phyloP scores from a whole-genome alignment of 2,888 invertebrate species.

The Panorpa germanica region DNA sequence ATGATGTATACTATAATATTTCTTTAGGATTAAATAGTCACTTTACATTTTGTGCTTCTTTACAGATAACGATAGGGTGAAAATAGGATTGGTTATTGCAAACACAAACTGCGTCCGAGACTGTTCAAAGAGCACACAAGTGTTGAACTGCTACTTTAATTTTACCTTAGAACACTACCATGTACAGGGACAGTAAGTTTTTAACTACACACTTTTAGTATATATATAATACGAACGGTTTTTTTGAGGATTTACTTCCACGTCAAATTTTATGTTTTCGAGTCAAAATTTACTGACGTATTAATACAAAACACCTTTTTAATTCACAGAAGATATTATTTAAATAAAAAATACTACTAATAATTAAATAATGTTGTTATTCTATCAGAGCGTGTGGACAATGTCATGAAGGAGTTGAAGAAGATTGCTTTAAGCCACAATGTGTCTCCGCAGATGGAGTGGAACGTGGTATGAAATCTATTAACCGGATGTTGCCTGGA shows the following conservation, averaged over 20 bases:
- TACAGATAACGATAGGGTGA: too few relatives aligned
- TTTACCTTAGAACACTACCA: background rate
- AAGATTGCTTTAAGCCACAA: conserved; percentile 26
- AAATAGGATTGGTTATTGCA: background rate
- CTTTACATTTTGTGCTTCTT: too few relatives aligned
- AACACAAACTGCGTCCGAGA: background rate
- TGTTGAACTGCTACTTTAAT: background rate
- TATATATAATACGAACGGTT: too few relatives aligned
- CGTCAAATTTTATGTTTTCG: too few relatives aligned
- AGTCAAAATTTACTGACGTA: too few relatives aligned
- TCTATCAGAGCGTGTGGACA: conserved; percentile 24
- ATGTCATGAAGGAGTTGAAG: conserved; percentile 20
- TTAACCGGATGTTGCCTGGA: conserved; percentile 28
- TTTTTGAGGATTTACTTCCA: too few relatives aligned
- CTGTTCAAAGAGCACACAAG: background rate
- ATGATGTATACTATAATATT: too few relatives aligned
- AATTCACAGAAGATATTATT: too few relatives aligned
- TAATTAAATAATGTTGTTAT: conserved; percentile 1
- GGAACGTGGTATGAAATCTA: conserved; percentile 24
- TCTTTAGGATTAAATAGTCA: too few relatives aligned
- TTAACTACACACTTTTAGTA: too few relatives aligned
- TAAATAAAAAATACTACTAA: too few relatives aligned
- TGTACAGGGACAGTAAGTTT: background rate
- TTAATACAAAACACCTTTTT: too few relatives aligned
- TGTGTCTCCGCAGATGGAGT: conserved; percentile 29